Base-by-base conservation (phyloP, 2,797 vertebrate species). In the Spondyliosoma cantharus region DNA sequence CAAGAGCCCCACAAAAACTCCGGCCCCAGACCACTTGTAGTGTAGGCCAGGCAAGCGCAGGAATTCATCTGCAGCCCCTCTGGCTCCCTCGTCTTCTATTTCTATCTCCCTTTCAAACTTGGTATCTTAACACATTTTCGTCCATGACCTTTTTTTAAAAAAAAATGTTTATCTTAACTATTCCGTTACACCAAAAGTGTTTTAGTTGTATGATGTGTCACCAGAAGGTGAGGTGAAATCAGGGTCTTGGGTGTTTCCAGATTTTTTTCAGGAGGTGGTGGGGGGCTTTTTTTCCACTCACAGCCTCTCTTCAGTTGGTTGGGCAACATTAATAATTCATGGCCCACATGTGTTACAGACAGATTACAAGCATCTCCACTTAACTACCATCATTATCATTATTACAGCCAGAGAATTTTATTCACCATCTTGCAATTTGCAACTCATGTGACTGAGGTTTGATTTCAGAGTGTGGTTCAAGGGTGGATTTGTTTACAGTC, bases 1-100 rank as follows among this genome's bases (percentile, higher is more conserved):
- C 94, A 93, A 89, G 93, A 93, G 92, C 84, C 92, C 90, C 89
- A 93, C 92, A 94, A 94, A 95, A 90, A 91, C 93, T 92, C 90
- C 56, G 79, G 91, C 85, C 89, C 80, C 76, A 86, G 87, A 87
- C 86, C 82, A 89, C 88, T 94, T 88, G 88, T 80, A 84, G 86
- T 78, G 87, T 74, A 89, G 76, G 80, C 74, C 72, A 89, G 81
- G 84, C 71, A 80, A 84, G 85, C 58, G 7, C 79, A 89, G 74
- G 85, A 89, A 92, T 93, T 89, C 71, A 82, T 86, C 87, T 87
- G 86, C 90, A 88, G 77, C 73, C 82, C 80, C 63, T 68, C 20
- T 73, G 48, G 64, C 61, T 69, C 74, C 49, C 57, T 48, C 72
- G 71, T 81, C 52, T 80, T 82, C 43, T 24, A 11, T 84, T 65